Conservation (phyloP, 2,888 invertebrate species). For the Eupeodes luniger region DNA sequence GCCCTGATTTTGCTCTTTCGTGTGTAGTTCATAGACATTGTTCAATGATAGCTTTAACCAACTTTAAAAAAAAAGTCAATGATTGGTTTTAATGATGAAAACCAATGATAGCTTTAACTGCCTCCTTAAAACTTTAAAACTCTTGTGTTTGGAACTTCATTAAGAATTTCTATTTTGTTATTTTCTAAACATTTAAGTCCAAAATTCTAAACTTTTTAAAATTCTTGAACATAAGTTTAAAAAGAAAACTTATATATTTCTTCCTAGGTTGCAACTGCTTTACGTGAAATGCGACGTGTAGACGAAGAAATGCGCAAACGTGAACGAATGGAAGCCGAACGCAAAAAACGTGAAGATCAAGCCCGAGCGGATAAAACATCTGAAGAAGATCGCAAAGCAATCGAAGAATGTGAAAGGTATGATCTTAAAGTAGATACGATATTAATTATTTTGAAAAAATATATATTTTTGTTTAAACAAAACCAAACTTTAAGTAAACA, state of each 20-base stretch:
- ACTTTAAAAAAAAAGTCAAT: too few relatives aligned
- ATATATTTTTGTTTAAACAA: slow-evolving; percentile 13
- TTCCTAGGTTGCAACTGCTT: slow-evolving; percentile 88
- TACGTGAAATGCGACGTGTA: slow-evolving; percentile 93
- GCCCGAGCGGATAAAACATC: slow-evolving; percentile 83
- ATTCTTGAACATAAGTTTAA: not conserved
- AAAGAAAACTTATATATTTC: not conserved
- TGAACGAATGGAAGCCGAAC: slow-evolving; percentile 89
- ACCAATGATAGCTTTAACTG: too few relatives aligned
- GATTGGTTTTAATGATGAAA: too few relatives aligned
- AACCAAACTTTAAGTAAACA: slow-evolving; percentile 35
- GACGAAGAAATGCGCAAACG: slow-evolving; percentile 94
- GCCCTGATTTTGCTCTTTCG: too few relatives aligned
- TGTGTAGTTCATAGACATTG: too few relatives aligned
- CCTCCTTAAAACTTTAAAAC: too few relatives aligned
- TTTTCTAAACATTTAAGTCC: too few relatives aligned
- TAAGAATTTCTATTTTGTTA: too few relatives aligned
- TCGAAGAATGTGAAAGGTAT: slow-evolving; percentile 88
- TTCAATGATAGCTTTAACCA: too few relatives aligned
- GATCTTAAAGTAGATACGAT: slow-evolving; percentile 10
- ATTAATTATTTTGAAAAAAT: not conserved
- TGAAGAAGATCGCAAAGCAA: slow-evolving; percentile 85
- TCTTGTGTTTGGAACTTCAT: too few relatives aligned
- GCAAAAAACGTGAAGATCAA: slow-evolving; percentile 86
- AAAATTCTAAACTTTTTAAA: too few relatives aligned